Evolutionary conservation across 2,113 vertebrate genomes (phyloP), one percentile per base, ranked within the genome.

Genomic region (Otocyon megalotis): DNA sequence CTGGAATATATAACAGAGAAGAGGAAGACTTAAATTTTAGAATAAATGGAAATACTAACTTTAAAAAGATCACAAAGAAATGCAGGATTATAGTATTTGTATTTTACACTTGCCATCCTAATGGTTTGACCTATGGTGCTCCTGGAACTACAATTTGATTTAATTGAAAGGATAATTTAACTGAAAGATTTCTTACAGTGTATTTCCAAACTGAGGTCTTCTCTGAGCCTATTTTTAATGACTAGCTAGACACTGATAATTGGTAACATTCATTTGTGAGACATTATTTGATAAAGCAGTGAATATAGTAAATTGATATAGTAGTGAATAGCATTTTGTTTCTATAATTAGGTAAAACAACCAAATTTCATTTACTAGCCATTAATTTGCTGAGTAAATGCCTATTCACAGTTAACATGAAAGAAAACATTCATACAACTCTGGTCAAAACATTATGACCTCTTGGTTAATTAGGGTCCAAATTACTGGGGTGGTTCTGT

Each of bases 301-400:
- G 67, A 93, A 76, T 94, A 86, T 17, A 77, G 67, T 24, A 84
- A 76, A 85, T 53, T 90, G 43, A 92, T 77, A 86, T 22, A 48
- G 9, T 35, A 82, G 26, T 79, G n/a, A 92, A 81, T 87, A 94
- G 82, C 37, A 74, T 89, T 93, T 92, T 88, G 60, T 77, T 93
- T 92, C 67, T 82, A 14, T 89, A 88, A 81, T 95, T 93, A 62
- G 87, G 24, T 62, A 67, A 93, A 84, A 90, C 48, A 91, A 88
- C 8, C 24, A 95, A 16, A 84, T 69, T 83, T 92, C 63, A 85
- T 74, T 81, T 37, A 92, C 10, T 67, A 50, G 58, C 65, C 82
- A 84, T 80, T 69, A 84, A 74, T 88, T 93, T 91, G 28, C 71
- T 81, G 77, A 97, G 50, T 84, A 89, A 67, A 88, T 26, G 67